Percentiles rank a stretch among this genome's conserved stretches.
These are phyloP conservation scores for Polydrusus pterygomalis DNA, from an alignment of 2,888 invertebrate species.

Conservation along the genomic window DNA sequence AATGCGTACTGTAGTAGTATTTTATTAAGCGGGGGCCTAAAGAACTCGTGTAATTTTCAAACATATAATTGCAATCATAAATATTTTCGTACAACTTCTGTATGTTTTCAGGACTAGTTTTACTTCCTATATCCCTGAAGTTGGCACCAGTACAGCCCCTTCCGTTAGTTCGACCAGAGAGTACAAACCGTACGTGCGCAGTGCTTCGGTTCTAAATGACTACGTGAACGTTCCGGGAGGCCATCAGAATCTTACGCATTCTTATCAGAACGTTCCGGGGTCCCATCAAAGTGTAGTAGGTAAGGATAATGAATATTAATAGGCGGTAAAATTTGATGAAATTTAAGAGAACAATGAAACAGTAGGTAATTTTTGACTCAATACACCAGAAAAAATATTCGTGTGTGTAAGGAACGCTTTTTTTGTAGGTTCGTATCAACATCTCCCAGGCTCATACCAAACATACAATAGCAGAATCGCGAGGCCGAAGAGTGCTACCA, in stretches of 20 bases:
- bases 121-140: constrained; percentile 61
- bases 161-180: constrained; percentile 55
- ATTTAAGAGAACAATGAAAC: too few species aligned
- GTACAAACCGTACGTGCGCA: constrained; percentile 65
- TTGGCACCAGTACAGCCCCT: constrained; percentile 31
- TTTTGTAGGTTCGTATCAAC: constrained; percentile 47
- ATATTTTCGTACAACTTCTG: neutral
- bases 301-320: constrained; percentile 9
- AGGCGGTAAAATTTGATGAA: too few species aligned
- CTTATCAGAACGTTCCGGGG: constrained; percentile 53
- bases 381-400: too few species aligned
- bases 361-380: too few species aligned
- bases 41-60: too few species aligned
- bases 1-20: too few species aligned
- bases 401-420: too few species aligned
- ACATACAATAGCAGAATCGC: constrained; percentile 67
- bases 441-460: constrained; percentile 67
- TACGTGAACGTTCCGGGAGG: constrained; percentile 67
- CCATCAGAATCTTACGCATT: constrained; percentile 40
- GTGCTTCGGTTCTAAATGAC: constrained; percentile 67
- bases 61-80: too few species aligned
- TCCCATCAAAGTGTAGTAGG: constrained; percentile 45
- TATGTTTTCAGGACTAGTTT: constrained; percentile 59
- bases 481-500: constrained; percentile 62
- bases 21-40: too few species aligned